A percentile compares a stretch with the other conserved stretches of the same genome.
Evolutionary conservation across 37 sponge, comb jelly and placozoan species (phyloP).

Genomic region (Beroe ovata): DNA sequence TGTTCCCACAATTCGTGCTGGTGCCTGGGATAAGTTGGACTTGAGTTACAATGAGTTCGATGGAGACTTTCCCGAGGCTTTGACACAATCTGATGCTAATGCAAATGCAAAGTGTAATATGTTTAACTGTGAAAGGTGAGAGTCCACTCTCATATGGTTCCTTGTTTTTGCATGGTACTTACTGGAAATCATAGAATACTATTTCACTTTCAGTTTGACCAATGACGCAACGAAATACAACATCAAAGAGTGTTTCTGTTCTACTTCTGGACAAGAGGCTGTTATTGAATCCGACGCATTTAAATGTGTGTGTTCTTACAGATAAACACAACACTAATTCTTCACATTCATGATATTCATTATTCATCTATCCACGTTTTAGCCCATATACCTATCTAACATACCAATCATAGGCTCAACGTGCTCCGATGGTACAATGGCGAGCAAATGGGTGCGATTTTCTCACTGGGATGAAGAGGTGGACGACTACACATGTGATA

Average conservation of each 20-base stretch:
- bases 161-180: neutral
- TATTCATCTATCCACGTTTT: too few species aligned
- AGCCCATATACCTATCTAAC: too few species aligned
- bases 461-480: neutral
- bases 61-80: neutral
- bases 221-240: slow-evolving; percentile 4
- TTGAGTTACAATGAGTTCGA: slow-evolving; percentile 8
- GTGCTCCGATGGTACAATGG: slow-evolving; percentile 23
- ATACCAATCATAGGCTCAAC: neutral
- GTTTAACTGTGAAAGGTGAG: slow-evolving; percentile 23
- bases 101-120: neutral
- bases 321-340: too few species aligned
- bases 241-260: neutral
- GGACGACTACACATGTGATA: neutral
- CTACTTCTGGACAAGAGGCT: neutral
- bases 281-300: neutral
- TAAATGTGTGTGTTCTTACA: neutral
- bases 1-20: neutral
- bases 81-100: neutral
- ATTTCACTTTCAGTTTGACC: slow-evolving; percentile 9
- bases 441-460: slow-evolving; percentile 62
- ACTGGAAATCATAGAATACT: neutral
- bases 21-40: neutral
- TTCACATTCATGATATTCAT: too few species aligned
- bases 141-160: neutral